Evolutionary conservation across 1,140 invertebrate genomes (phyloP), one percentile per base, ranked within the genome.

Genomic region (Drosophila mayri): DNA sequence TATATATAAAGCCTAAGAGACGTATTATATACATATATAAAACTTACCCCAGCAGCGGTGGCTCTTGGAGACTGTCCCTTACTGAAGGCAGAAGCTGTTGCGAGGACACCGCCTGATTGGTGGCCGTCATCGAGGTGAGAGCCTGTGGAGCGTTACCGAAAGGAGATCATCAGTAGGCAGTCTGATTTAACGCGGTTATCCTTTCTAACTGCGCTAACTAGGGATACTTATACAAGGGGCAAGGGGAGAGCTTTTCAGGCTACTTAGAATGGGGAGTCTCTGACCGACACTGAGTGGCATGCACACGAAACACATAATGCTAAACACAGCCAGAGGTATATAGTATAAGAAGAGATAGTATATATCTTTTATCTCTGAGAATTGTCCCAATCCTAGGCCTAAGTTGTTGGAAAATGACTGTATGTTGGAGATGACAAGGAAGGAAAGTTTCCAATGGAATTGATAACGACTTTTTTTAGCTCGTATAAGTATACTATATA

Each of bases 1-100:
- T 6, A 7, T 2, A 20, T 5, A 14, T 22, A 44, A 8, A 4
- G n/a, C 25, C 16, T 28, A 0, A 3, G 1, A 2, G 1, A 12
- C 4, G 25, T 35, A 10, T 6, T 25, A 5, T 25, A 4, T 25
- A 3, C 22, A 0, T 20, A 2, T 11, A 12, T 10, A 16, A 25
- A 16, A 25, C 81, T 64, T 70, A 93, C 92, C 90, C 84, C 10
- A 93, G 66, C 9, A 92, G 35, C 0, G 91, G 81, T 28, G 92
- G 91, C 60, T 94, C 94, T 25, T 94, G 94, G 0, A 95, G 92
- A 80, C 96, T 97, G 84, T 97, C 96, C 88, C 96, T 94, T 78
- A 95, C 94, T 3, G 95, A 95, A 20, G 95, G 95, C 83, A 95
- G 83, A 0, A 95, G 88, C 22, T 94, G 93, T 41, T 92, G 90